Evolutionary conservation across 2,113 vertebrate species (phyloP).

Genomic region (Alosa alosa): DNA sequence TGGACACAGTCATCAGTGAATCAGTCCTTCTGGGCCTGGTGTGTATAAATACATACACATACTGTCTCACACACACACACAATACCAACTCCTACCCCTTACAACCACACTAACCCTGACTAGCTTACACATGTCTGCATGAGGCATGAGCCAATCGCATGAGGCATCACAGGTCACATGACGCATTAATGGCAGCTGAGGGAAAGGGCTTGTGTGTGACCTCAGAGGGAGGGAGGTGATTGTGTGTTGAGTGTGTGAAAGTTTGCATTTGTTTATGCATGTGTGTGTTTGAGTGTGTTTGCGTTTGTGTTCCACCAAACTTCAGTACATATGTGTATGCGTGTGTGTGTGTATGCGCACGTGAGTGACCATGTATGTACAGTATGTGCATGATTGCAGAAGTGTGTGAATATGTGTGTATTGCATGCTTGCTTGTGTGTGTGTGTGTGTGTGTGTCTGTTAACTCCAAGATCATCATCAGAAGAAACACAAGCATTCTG

Average conservation of each 20-base stretch:
- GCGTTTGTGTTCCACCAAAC: not conserved
- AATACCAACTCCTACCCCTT: not conserved
- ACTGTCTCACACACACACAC: not conserved
- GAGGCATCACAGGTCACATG: not conserved
- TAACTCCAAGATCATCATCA: no score
- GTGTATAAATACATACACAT: not conserved
- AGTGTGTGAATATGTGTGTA: not conserved
- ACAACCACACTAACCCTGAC: not conserved
- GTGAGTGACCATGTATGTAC: no score
- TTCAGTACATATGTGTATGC: not conserved
- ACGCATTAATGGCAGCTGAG: not conserved
- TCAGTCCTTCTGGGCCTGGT: no score
- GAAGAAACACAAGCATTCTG: no score
- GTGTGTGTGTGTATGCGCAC: not conserved
- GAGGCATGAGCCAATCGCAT: not conserved
- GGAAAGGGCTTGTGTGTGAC: not conserved
- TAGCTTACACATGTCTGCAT: not conserved
- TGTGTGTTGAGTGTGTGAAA: not conserved
- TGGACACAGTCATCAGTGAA: no score
- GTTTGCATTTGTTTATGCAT: not conserved
- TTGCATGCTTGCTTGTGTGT: constrained; percentile 22
- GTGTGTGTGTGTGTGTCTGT: not conserved
- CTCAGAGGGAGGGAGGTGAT: not conserved
- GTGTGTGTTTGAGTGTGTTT: not conserved
- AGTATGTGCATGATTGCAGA: no score